Base-by-base conservation (phyloP, 2,888 invertebrate species). In the Eurois occulta region DNA sequence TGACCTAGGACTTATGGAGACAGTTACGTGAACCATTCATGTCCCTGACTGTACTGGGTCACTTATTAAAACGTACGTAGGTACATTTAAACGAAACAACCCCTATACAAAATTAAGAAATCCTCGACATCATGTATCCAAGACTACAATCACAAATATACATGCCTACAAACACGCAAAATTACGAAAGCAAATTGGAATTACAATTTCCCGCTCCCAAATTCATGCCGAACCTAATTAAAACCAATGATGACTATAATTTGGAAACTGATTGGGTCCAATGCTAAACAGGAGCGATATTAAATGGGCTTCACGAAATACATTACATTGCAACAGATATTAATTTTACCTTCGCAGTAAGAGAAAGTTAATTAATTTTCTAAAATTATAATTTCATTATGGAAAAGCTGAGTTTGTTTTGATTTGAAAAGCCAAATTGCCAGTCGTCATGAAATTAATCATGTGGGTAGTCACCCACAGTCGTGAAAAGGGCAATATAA, bases 301-400 rank as follows among this genome's bases (percentile, higher is more conserved):
- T 86, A 78, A 66, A 81, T 77, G 62, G 78, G 80, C 75, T 83
- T 77, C 75, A 43, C 71, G 21, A 85, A 86, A 82, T 84, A 86
- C 77, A 82, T 79, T 72, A 70, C 72, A 71, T 75, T 79, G 78
- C 77, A 85, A 52, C 68, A 69, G 67, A 75, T 79, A 85, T 86
- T 78, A 84, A 86, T 85, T 85, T 86, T 72, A 73, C 81, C 72
- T 78, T 58, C 75, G 66, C 60, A 21, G 32, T 71, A 65, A 6
- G 75, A 70, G 69, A 83, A 84, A 83, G 72, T 72, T 87, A 86
- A 87, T 86, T 87, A 81, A 87, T 78, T 87, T 85, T 71, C 79
- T 74, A 77, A 84, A 82, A 41, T 65, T 77, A 72, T 77, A 76
- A 84, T 85, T 78, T 76, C 4, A 77, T 72, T 74, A 86, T 24